A percentile compares a stretch with the other conserved stretches of the same genome.
These are phyloP conservation scores for Pristionchus fissidentatus DNA, from an alignment of 2,888 invertebrate species.

Conservation along the genomic window DNA sequence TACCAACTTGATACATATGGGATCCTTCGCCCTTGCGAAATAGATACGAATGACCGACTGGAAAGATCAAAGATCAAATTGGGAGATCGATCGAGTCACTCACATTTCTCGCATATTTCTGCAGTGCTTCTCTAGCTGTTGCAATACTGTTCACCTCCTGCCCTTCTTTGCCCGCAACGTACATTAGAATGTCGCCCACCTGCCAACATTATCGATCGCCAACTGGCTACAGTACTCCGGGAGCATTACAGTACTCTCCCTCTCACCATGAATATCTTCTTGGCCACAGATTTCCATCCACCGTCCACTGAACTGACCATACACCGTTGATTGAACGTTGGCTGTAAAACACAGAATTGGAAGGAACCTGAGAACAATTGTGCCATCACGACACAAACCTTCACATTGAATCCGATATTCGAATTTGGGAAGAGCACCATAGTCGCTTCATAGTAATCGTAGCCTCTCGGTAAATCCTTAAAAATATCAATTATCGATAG, in stretches of 20 bases:
- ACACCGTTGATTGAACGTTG: constrained; percentile 13
- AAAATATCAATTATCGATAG: not conserved
- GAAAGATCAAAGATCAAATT: not conserved
- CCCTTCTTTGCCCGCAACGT: constrained; percentile 7
- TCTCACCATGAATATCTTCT: constrained; percentile 29
- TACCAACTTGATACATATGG: not conserved
- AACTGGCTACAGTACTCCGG: too few species aligned
- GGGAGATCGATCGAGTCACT: not conserved
- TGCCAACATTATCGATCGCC: not conserved
- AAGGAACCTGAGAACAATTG: not conserved
- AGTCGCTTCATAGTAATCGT: constrained; percentile 21
- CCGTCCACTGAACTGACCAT: constrained; percentile 37
- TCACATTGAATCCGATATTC: constrained; percentile 26
- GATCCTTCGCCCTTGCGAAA: constrained; percentile 29
- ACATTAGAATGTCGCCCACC: constrained; percentile 19
- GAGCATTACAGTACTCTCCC: too few species aligned
- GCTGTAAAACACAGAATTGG: not conserved
- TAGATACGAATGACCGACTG: constrained; percentile 12
- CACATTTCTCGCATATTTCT: not conserved
- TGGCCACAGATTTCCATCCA: constrained; percentile 39
- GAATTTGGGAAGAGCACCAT: constrained; percentile 27
- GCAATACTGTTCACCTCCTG: constrained; percentile 24
- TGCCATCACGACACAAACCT: too few species aligned
- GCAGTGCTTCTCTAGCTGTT: not conserved
- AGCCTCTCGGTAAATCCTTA: constrained; percentile 19